Percentiles rank a stretch among this genome's conserved stretches.
Conservation (phyloP, 2,888 invertebrate genomes). For the Petrophora chlorosata region DNA sequence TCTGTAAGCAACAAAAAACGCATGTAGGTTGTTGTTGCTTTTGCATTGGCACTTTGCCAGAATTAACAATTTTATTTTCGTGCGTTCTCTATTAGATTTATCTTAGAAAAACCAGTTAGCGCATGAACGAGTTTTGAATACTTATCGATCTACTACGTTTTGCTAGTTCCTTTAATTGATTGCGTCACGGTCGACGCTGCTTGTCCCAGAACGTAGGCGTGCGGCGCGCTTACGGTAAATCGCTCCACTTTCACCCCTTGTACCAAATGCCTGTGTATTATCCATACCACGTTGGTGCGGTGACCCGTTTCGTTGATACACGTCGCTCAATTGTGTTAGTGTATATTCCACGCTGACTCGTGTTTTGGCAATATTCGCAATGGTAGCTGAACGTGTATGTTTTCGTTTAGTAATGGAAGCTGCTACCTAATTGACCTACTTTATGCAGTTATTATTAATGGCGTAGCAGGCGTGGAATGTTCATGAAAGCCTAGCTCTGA, state of each 20-base stretch:
- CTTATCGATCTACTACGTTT: neutral
- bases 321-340: constrained; percentile 58
- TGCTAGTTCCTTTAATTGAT: neutral
- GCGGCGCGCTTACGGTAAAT: constrained; percentile 36
- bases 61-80: too few species aligned
- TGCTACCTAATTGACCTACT: constrained; percentile 26
- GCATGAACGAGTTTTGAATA: too few species aligned
- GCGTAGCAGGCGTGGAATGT: constrained; percentile 9
- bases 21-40: too few species aligned
- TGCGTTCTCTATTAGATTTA: too few species aligned
- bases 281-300: constrained; percentile 23
- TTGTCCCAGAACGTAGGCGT: constrained; percentile 14
- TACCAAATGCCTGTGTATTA: constrained; percentile 41
- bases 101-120: too few species aligned
- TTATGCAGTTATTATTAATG: constrained; percentile 4
- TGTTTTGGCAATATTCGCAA: constrained; percentile 68
- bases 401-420: constrained; percentile 14
- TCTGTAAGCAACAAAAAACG: too few species aligned
- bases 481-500: constrained; percentile 6
- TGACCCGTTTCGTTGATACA: constrained; percentile 33
- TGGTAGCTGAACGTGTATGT: constrained; percentile 28
- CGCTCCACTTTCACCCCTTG: constrained; percentile 51
- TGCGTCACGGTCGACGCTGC: neutral
- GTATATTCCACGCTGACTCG: constrained; percentile 41
- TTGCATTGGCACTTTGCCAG: too few species aligned